Evolutionary conservation across 2,113 vertebrate genomes (phyloP).

Genomic region (Plestiodon gilberti): DNA sequence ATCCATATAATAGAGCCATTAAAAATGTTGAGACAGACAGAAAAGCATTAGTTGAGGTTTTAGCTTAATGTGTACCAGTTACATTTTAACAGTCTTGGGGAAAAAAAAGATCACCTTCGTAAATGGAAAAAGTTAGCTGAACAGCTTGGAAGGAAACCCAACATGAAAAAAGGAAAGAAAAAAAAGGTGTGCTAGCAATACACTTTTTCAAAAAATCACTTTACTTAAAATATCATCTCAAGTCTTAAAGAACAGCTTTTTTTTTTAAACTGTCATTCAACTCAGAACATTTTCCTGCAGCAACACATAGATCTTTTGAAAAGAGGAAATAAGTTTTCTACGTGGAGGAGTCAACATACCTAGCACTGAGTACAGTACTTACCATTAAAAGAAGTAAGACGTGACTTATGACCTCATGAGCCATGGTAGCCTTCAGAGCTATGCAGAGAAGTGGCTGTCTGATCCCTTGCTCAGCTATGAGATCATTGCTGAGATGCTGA

Average conservation of each 20-base stretch:
- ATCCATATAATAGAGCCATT: slow-evolving; percentile 33
- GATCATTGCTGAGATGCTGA: too few relatives aligned
- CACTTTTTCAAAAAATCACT: not conserved
- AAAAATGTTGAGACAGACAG: slow-evolving; percentile 49
- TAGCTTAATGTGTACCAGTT: slow-evolving; percentile 22
- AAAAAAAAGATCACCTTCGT: not conserved
- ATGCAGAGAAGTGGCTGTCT: too few relatives aligned
- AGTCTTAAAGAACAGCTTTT: not conserved
- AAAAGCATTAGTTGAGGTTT: slow-evolving; percentile 37
- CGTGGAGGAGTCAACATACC: not conserved
- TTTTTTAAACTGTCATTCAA: not conserved
- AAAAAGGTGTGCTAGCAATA: not conserved
- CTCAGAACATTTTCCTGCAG: not conserved
- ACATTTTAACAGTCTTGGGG: slow-evolving; percentile 11
- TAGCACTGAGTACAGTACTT: not conserved
- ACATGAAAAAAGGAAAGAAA: not conserved
- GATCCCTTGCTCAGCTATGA: too few relatives aligned
- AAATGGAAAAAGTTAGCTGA: slow-evolving; percentile 30
- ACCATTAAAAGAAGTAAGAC: not conserved
- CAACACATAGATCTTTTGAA: not conserved
- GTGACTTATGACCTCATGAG: not conserved
- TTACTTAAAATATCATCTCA: slow-evolving; percentile 9
- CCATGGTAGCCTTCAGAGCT: too few relatives aligned
- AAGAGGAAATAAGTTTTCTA: not conserved
- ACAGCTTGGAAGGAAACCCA: not conserved